Base-by-base conservation (phyloP, 2,888 invertebrate species). In the Colletes collaris region DNA sequence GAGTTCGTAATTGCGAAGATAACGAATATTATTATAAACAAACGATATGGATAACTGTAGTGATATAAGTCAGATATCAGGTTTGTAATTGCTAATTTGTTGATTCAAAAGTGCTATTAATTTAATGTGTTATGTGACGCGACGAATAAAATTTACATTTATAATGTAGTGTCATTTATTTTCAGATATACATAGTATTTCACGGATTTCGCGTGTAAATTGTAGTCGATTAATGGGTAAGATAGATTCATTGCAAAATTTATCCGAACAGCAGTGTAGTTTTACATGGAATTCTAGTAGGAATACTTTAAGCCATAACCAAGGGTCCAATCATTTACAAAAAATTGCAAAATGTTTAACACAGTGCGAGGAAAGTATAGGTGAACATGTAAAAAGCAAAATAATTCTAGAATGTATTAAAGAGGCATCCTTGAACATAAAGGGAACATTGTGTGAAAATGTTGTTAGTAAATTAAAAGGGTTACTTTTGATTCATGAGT, bases 171-270 rank as follows among this genome's bases (percentile, higher is more conserved):
- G 56, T 67, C 66, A 10, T 56, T 52, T 52, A 37, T 66, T 83
- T 84, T 66, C 60, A 92, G 92, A 88, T 79, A 82, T 91, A 67
- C 88, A 89, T 7, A 89, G 83, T 65, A 87, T 90, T 84, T 90
- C 91, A 0, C 79, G 83, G 11, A 89, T 89, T 62, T 90, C 92
- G 7, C 87, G 83, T n/a, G 84, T 83, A 37, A 90, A 86, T 60
- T 85, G 80, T 66, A 81, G 84, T 35, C 82, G 79, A 49, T 71
- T 84, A 64, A 78, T 82, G 16, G 65, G 70, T 37, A 88, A 80
- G 82, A 44, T 79, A 60, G 86, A 90, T 69, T 89, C 82, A 1
- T 64, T 82, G n/a, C 72, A 81, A 50, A 87, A 82, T 68, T 62
- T 79, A 2, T 85, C 81, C 4, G 88, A 88, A 6, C 82, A 69